Base-by-base conservation (phyloP, 2,113 vertebrate genomes). In the Mesembrinibis cayennensis region DNA sequence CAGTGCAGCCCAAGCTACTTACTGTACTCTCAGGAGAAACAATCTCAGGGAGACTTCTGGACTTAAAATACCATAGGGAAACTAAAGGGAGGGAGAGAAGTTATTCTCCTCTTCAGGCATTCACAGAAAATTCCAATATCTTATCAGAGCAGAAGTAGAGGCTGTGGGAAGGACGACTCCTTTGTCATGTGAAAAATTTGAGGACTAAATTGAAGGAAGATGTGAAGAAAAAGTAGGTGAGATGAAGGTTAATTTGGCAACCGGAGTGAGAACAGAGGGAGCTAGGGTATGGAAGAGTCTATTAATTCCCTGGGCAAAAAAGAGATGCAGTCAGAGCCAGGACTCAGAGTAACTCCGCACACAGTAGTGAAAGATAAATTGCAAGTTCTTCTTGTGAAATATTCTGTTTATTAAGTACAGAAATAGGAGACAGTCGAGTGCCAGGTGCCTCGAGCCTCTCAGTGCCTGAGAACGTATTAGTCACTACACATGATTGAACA, bases 171-270 rank as follows among this genome's bases (percentile, higher is more conserved):
- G 89, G 83, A 95, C 22, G 7, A 63, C 63, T 89, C 49, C 69
- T 95, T 95, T 92, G 80, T 90, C 74, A 38, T 49, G 77, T 92
- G 91, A 97, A 91, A 95, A 96, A 95, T 93, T 93, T 90, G 78
- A 93, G 89, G 69, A 66, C 73, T 82, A 96, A 93, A 95, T 93
- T 88, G 87, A 97, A 97, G 95, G 18, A 16, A 83, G 87, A 88
- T 16, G 9, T 36, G 59, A 93, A 95, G 89, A 95, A 91, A 97
- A 96, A 94, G 76, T 93, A 85, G 84, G 94, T 87, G 91, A 97
- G 66, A 81, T 90, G 82, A 97, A 94, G 91, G 92, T 96, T 93
- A 96, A 92, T 95, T 92, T 93, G 61, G 30, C 82, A 93, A 45
- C 82, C 30, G 5, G 61, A 78, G 44, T 23, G 20, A 82, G 84